These are phyloP conservation scores for Melanogrammus aeglefinus DNA, from an alignment of 2,797 vertebrate genomes.

Conservation along the genomic window DNA sequence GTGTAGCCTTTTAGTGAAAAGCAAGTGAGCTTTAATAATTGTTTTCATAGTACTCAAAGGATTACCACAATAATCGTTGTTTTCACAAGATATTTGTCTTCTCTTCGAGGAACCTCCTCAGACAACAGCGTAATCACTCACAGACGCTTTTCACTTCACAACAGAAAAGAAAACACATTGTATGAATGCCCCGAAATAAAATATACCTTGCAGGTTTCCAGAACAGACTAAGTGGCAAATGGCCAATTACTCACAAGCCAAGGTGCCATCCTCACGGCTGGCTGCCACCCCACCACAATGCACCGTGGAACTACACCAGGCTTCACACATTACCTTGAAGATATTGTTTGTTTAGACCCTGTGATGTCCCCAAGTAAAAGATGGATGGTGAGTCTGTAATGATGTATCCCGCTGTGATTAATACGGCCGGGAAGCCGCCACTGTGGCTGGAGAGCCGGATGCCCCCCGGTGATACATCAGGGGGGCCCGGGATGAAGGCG, in stretches of 20 bases:
- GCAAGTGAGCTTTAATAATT: not conserved
- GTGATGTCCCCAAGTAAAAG: conserved; percentile 47
- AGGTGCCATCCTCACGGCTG: conserved; percentile 26
- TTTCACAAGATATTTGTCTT: not conserved
- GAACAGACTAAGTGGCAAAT: conserved; percentile 2
- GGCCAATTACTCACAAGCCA: conserved; percentile 12
- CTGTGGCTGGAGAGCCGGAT: conserved; percentile 44
- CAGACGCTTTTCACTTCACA: not conserved
- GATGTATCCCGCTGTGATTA: conserved; percentile 67
- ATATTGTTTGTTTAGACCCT: conserved; percentile 54
- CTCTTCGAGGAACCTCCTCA: not conserved
- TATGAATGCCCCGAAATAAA: not conserved
- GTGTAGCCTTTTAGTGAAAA: not conserved
- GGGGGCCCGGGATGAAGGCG: conserved; percentile 27
- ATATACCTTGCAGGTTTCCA: not conserved
- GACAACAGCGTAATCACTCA: not conserved
- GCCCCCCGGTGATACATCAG: conserved; percentile 58
- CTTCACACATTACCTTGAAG: conserved; percentile 28
- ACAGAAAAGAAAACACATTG: not conserved
- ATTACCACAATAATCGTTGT: not conserved
- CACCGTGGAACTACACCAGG: not conserved
- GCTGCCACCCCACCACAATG: conserved; percentile 19
- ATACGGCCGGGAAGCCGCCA: conserved; percentile 45
- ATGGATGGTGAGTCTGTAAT: conserved; percentile 65
- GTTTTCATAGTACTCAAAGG: not conserved